Conservation (phyloP, 2,888 invertebrate species). For the Opisthograptis luteolata region DNA sequence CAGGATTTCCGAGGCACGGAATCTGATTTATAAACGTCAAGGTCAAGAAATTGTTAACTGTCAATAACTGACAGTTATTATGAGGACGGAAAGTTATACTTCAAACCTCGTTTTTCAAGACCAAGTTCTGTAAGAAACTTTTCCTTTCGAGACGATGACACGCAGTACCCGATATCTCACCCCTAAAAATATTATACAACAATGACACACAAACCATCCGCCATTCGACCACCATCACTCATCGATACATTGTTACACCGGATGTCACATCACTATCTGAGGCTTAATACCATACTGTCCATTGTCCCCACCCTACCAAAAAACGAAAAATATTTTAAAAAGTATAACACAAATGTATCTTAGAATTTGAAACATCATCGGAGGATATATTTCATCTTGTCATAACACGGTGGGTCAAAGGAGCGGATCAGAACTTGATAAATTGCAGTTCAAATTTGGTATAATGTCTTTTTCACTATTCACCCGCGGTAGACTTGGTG, state of each 20-base stretch:
- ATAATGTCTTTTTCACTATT: slow-evolving; percentile 84
- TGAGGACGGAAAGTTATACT: too few species aligned
- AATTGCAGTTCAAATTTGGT: slow-evolving; percentile 81
- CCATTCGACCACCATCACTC: slow-evolving; percentile 65
- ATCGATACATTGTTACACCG: slow-evolving; percentile 66
- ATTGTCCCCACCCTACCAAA: slow-evolving; percentile 46
- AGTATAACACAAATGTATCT: slow-evolving; percentile 53
- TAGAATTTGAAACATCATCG: slow-evolving; percentile 79
- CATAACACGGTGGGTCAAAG: slow-evolving; percentile 82
- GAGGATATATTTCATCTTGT: slow-evolving; percentile 81
- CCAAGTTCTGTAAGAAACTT: slow-evolving; percentile 1
- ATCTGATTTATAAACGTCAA: too few species aligned
- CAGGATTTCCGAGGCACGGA: too few species aligned
- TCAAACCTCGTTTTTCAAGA: not conserved
- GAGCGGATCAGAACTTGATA: slow-evolving; percentile 76
- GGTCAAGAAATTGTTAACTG: too few species aligned
- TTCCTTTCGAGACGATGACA: slow-evolving; percentile 44
- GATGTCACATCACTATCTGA: slow-evolving; percentile 74
- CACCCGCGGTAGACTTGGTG: slow-evolving; percentile 49
- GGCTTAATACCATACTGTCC: slow-evolving; percentile 44
- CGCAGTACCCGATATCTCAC: slow-evolving; percentile 52
- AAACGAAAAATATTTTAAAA: slow-evolving; percentile 62
- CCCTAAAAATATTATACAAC: slow-evolving; percentile 45
- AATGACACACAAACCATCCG: slow-evolving; percentile 50
- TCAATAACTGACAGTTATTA: too few species aligned